These are phyloP conservation scores for Drosophila baimaii DNA, from an alignment of 1,140 invertebrate genomes.

Conservation along the genomic window DNA sequence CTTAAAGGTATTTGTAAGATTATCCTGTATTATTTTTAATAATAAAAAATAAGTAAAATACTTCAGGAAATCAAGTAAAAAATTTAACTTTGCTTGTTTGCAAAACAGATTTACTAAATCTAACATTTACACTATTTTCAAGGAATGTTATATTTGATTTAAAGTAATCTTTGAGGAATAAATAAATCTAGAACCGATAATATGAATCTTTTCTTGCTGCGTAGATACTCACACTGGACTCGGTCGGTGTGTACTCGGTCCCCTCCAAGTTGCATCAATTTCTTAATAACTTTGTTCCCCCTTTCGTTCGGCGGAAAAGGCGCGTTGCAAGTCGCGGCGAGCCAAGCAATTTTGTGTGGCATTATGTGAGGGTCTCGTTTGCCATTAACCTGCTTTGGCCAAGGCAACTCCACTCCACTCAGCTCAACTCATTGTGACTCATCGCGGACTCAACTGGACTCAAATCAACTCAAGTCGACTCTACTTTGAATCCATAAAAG, in stretches of 20 bases:
- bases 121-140: neutral
- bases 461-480: slow-evolving; percentile 26
- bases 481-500: slow-evolving; percentile 56
- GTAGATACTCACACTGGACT: neutral
- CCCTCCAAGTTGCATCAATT: slow-evolving; percentile 68
- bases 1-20: neutral
- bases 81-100: neutral
- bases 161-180: too few relatives aligned
- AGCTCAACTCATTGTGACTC: slow-evolving; percentile 6
- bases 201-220: neutral
- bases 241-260: neutral
- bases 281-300: slow-evolving; percentile 74
- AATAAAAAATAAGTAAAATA: neutral
- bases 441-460: slow-evolving; percentile 12
- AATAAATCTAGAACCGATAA: too few relatives aligned
- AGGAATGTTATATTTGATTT: neutral
- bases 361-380: slow-evolving; percentile 79
- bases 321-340: slow-evolving; percentile 27
- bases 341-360: slow-evolving; percentile 75
- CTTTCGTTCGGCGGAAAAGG: slow-evolving; percentile 25
- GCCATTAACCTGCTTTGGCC: slow-evolving; percentile 71
- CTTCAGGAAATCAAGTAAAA: neutral
- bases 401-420: slow-evolving; percentile 23
- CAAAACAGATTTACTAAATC: too few relatives aligned
- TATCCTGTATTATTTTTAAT: neutral